Evolutionary conservation across 53 echinoderm and acorn worm species (phyloP).

Genomic region (Astropecten irregularis): DNA sequence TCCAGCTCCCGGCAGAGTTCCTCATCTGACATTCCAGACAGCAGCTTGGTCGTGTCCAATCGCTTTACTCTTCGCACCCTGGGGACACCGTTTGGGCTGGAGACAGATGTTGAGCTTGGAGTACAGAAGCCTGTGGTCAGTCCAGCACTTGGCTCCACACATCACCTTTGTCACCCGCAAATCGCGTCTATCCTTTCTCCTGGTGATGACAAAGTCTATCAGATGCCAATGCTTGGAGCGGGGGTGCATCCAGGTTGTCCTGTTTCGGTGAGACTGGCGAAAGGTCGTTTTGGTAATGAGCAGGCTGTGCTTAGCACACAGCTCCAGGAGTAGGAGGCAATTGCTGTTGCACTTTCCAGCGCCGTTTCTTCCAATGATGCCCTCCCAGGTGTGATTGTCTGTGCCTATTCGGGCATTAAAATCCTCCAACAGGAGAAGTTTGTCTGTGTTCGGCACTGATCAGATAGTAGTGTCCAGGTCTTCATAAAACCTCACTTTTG

Average conservation of each 20-base stretch:
- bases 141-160: constrained; percentile 41
- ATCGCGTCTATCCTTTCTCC: background rate
- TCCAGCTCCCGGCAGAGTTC: background rate
- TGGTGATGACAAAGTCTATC: constrained; percentile 34
- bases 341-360: constrained; percentile 20
- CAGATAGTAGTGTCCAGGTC: background rate
- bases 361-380: too few species aligned
- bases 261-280: background rate
- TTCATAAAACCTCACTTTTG: constrained; percentile 31
- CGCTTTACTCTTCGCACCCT: background rate
- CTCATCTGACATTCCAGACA: too few species aligned
- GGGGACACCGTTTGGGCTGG: background rate
- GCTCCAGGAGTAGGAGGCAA: constrained; percentile 13
- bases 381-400: too few species aligned
- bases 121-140: constrained; percentile 34
- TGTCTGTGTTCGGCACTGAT: background rate
- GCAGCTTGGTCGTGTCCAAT: too few species aligned
- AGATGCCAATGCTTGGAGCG: constrained; percentile 54
- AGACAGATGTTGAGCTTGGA: constrained; percentile 23
- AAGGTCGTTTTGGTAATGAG: constrained; percentile 11
- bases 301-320: too few species aligned
- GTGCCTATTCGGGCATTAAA: constrained; percentile 31
- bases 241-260: constrained; percentile 60
- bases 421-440: constrained; percentile 23
- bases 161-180: background rate